phyloP scores from a whole-genome alignment of 2,113 vertebrate species.

The Leptocoma aspasia region DNA sequence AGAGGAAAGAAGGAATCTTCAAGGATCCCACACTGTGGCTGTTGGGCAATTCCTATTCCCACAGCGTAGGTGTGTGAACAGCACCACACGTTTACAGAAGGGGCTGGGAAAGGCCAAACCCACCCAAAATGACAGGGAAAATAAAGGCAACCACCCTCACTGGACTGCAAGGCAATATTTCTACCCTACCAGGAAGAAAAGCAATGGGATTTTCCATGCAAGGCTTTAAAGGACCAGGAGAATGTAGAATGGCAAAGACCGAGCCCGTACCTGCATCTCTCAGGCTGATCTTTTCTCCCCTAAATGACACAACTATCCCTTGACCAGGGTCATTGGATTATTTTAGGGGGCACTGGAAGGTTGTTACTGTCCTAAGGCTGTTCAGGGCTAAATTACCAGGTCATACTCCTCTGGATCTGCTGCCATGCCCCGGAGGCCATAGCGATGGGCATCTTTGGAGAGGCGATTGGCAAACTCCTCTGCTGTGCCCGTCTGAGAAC shows the following conservation, averaged over 20 bases:
- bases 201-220: background rate
- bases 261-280: background rate
- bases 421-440: slow-evolving; percentile 93
- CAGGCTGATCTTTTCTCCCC: background rate
- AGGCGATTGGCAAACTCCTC: slow-evolving; percentile 96
- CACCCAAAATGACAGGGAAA: background rate
- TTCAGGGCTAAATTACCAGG: slow-evolving; percentile 74
- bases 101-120: background rate
- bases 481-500: slow-evolving; percentile 94
- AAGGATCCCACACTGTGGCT: background rate
- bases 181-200: background rate
- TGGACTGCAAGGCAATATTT: background rate
- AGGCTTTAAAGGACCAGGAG: background rate
- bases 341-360: background rate
- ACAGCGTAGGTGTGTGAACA: rapidly evolving
- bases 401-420: slow-evolving; percentile 96
- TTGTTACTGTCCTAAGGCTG: background rate
- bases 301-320: background rate
- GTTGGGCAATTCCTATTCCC: background rate
- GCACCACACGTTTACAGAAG: background rate
- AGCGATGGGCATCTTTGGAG: slow-evolving; percentile 94
- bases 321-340: background rate
- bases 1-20: background rate
- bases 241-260: background rate
- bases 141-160: background rate